Evolutionary conservation across 2,888 invertebrate species (phyloP).

Genomic region (Lamellibrachia satsuma): DNA sequence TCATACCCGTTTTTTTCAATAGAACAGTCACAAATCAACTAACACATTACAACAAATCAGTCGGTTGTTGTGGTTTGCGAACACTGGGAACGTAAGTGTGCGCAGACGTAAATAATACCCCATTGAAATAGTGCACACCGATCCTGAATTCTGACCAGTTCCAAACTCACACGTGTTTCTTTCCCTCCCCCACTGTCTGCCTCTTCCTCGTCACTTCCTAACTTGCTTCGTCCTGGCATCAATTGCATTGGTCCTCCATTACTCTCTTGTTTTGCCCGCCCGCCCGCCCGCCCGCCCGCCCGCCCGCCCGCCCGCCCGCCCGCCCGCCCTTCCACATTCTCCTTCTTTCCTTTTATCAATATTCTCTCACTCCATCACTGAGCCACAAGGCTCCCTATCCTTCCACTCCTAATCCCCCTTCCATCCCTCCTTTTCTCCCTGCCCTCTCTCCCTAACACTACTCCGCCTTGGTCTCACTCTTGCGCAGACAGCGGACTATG

Average conservation of each 20-base stretch:
- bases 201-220: background rate
- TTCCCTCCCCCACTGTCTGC: background rate
- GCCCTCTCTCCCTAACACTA: background rate
- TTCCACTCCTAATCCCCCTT: background rate
- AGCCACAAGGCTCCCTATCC: too few relatives aligned
- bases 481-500: background rate
- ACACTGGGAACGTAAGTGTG: background rate
- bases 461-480: background rate
- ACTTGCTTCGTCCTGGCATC: background rate
- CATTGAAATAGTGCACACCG: background rate
- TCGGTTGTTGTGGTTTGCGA: background rate
- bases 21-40: background rate
- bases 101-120: background rate
- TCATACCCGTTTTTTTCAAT: background rate
- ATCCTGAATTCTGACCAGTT: background rate
- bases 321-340: background rate
- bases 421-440: background rate
- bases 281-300: background rate
- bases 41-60: background rate
- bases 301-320: background rate
- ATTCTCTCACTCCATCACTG: background rate
- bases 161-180: background rate
- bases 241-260: too few relatives aligned
- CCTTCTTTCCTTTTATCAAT: too few relatives aligned
- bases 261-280: background rate